Base-by-base conservation (phyloP, 2,888 invertebrate species). In the Ischnus inquisitorius region DNA sequence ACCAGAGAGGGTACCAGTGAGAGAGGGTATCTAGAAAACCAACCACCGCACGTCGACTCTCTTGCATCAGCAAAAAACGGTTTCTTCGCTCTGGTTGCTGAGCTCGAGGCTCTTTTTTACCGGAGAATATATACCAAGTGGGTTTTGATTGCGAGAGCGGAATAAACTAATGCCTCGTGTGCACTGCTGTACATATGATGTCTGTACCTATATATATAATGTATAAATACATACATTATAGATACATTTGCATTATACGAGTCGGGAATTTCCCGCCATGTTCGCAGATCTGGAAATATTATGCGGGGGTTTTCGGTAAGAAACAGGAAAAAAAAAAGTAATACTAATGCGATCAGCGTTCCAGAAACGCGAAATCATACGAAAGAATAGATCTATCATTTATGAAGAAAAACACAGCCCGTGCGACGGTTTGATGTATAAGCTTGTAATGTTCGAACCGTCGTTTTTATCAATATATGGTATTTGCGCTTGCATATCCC, bases 141-240 rank as follows among this genome's bases (percentile, higher is more conserved):
- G 74, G 82, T 87, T 87, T 86, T 86, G 85, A 87, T 86, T 86
- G 82, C 87, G 85, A 85, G 83, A 83, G 75, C 79, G 81, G 79
- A 84, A 87, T 86, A 87, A 85, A 84, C 86, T 79, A 82, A 86
- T 83, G 68, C 83, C 64, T 65, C 71, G 67, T 62, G 60, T 25
- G 54, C 60, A 12, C 28, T 19, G 41, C 60, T 60, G 60, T 51
- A 69, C 43, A 75, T 39, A 62, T 19, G 19, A 22, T 14, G 51
- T 69, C n/a, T n/a, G 22, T 28, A 19, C n/a, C 28, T 25, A 43
- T 43, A 1, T 12, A 12, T 19, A 48, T 39, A 10, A 16, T 10
- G 8, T 22, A 22, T 54, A 8, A 22, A 54, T 22, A 34, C 25
- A n/a, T 60, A 71, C 4, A 74, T 74, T 28, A 34, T 34, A 10